Conservation (phyloP, 1,140 invertebrate species). For the Mya arenaria region DNA sequence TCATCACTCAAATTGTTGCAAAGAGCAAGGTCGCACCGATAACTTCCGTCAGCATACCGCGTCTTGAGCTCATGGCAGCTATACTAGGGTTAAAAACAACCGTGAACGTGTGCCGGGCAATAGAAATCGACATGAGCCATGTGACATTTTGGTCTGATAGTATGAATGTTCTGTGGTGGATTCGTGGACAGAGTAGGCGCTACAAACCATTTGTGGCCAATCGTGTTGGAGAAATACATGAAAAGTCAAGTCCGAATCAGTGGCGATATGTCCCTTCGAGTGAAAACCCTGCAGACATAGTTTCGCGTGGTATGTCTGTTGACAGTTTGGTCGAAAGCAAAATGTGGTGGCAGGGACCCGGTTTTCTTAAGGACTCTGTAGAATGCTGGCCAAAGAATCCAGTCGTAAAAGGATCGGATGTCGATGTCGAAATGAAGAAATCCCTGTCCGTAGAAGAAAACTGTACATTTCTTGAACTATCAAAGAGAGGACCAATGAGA, state of each 20-base stretch:
- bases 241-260: neutral
- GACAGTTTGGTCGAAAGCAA: neutral
- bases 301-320: neutral
- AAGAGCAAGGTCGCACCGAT: constrained; percentile 10
- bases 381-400: neutral
- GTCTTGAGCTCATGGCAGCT: constrained; percentile 2
- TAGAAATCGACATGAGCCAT: neutral
- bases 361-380: neutral
- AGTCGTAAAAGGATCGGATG: neutral
- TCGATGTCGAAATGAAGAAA: neutral
- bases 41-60: neutral
- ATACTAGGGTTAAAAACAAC: neutral
- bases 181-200: neutral
- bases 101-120: neutral
- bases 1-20: neutral
- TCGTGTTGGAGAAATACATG: constrained; percentile 14
- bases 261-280: constrained; percentile 6
- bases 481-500: neutral
- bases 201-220: constrained; percentile 20
- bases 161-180: constrained; percentile 19
- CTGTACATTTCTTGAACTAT: neutral
- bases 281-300: constrained; percentile 37
- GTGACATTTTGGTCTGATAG: constrained; percentile 15
- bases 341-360: constrained; percentile 39
- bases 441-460: neutral